These are phyloP conservation scores for Atta cephalotes DNA, from an alignment of 1,140 invertebrate genomes.

Conservation along the genomic window DNA sequence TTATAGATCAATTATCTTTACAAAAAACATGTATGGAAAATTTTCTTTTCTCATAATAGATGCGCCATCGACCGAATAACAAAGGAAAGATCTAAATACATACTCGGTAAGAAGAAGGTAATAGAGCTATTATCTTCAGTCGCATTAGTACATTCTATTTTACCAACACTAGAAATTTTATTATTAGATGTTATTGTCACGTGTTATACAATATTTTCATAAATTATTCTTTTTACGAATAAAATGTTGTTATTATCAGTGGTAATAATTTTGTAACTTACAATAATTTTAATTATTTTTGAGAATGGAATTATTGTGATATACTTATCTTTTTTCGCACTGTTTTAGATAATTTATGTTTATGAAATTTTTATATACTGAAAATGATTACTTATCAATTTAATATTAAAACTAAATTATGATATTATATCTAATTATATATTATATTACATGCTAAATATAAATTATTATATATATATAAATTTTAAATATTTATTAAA, in stretches of 20 bases:
- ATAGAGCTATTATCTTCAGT: slow-evolving; percentile 25
- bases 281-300: neutral
- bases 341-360: neutral
- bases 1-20: neutral
- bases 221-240: neutral
- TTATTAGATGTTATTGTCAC: slow-evolving; percentile 31
- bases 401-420: neutral
- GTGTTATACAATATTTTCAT: neutral
- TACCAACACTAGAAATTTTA: slow-evolving; percentile 19
- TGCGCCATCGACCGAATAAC: slow-evolving; percentile 39
- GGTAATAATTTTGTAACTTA: neutral
- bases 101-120: slow-evolving; percentile 3
- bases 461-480: no score
- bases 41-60: neutral
- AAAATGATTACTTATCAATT: neutral
- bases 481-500: no score
- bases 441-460: no score
- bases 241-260: neutral
- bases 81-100: neutral
- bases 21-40: neutral
- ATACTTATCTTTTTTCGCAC: neutral
- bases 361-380: neutral
- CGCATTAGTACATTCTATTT: slow-evolving; percentile 30
- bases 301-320: neutral
- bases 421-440: no score